A percentile compares a stretch with the other conserved stretches of the same genome.
Evolutionary conservation across 1,140 invertebrate species (phyloP).

Genomic region (Drosophila orena): DNA sequence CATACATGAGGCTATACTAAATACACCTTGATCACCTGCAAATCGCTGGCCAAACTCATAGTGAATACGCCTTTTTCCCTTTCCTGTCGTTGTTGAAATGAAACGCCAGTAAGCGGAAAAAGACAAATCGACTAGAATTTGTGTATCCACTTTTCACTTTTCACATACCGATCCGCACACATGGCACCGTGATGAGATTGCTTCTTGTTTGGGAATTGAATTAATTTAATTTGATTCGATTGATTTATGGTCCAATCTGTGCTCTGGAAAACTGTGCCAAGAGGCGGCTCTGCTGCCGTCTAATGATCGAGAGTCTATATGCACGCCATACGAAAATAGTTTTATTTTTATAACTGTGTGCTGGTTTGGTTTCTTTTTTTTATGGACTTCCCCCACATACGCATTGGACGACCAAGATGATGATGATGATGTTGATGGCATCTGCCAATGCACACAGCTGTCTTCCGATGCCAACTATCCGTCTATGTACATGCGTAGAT

Average conservation of each 20-base stretch:
- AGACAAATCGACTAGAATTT: conserved; percentile 85
- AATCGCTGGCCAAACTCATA: conserved; percentile 69
- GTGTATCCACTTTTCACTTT: conserved; percentile 14
- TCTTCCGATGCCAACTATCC: conserved; percentile 67
- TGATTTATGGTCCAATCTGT: conserved; percentile 69
- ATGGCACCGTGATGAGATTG: conserved; percentile 48
- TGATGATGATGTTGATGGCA: conserved; percentile 55
- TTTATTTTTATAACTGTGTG: conserved; percentile 82
- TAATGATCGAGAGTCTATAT: conserved; percentile 51
- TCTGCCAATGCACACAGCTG: conserved; percentile 77
- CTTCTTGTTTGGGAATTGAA: conserved; percentile 55
- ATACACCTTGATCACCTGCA: neutral
- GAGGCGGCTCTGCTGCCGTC: conserved; percentile 39
- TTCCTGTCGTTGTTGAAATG: conserved; percentile 80
- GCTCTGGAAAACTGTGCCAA: conserved; percentile 79
- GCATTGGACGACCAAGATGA: conserved; percentile 40
- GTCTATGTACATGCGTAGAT: conserved; percentile 2
- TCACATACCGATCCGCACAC: conserved; percentile 36
- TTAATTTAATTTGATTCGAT: conserved; percentile 79
- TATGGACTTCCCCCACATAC: conserved; percentile 81
- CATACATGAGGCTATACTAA: no score
- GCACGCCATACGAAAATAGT: conserved; percentile 73
- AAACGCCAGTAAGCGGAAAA: conserved; percentile 85
- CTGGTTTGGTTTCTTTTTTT: conserved; percentile 77
- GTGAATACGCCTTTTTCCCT: conserved; percentile 85